A percentile compares a stretch with the other conserved stretches of the same genome.
These are phyloP conservation scores for Murina feae DNA, from an alignment of 2,113 vertebrate genomes.

Conservation along the genomic window DNA sequence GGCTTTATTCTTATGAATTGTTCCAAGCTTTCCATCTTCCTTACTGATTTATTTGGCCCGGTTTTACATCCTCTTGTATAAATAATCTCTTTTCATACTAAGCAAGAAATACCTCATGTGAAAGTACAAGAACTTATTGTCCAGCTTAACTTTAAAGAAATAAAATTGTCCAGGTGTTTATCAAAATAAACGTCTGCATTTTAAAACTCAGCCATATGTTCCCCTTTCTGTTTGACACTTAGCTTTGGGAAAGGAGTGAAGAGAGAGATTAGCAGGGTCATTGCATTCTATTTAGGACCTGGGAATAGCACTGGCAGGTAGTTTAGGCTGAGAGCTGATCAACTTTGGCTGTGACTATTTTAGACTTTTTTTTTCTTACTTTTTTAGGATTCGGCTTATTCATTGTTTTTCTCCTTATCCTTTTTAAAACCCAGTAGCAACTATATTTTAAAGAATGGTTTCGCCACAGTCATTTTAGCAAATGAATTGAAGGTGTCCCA, in stretches of 20 bases:
- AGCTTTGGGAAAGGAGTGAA: neutral
- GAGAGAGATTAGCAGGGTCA: neutral
- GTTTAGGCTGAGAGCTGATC: neutral
- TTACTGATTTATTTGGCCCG: neutral
- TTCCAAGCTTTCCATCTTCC: neutral
- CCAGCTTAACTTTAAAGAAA: conserved; percentile 27
- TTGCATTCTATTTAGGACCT: neutral
- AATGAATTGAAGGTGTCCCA: neutral
- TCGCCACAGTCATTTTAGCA: neutral
- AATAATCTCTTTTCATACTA: neutral
- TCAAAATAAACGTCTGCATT: neutral
- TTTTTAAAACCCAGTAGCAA: neutral
- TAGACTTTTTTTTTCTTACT: neutral
- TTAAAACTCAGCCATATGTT: neutral
- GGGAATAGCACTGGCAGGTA: neutral
- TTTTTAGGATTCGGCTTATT: conserved; percentile 1
- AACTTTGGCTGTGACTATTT: neutral
- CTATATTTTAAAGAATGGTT: conserved; percentile 2
- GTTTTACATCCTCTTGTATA: conserved; percentile 12
- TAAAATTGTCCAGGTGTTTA: neutral
- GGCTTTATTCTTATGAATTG: neutral
- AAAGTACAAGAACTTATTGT: neutral
- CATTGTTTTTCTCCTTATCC: neutral
- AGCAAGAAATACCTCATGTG: neutral
- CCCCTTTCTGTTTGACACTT: neutral